phyloP scores from a whole-genome alignment of 2,888 invertebrate species.

The Eupithecia subumbrata region DNA sequence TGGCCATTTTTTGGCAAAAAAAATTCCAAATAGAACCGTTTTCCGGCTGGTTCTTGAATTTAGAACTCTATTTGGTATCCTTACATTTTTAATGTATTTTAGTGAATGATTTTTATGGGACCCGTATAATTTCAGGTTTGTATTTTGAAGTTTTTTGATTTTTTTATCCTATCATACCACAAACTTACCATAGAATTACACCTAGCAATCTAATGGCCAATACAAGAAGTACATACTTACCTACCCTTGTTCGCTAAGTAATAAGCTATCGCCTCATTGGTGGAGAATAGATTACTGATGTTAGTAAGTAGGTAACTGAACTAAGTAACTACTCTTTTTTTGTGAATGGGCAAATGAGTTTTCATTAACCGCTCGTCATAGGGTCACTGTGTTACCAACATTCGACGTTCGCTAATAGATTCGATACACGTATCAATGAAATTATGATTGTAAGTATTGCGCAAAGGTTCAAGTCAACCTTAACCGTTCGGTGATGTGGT shows the following conservation, averaged over 20 bases:
- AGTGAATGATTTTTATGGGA: conserved; percentile 29
- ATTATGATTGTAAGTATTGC: conserved; percentile 40
- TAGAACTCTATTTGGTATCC: conserved; percentile 18
- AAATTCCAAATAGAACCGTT: conserved; percentile 34
- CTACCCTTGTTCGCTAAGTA: not conserved
- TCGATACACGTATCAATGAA: conserved; percentile 41
- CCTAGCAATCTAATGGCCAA: not conserved
- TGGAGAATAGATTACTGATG: not conserved
- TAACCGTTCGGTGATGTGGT: conserved; percentile 30
- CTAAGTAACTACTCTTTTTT: conserved; percentile 26
- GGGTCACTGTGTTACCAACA: conserved; percentile 29
- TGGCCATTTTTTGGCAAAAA: conserved; percentile 37
- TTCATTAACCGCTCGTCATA: conserved; percentile 56
- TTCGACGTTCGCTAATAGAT: conserved; percentile 29
- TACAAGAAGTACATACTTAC: not conserved
- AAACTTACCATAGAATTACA: not conserved
- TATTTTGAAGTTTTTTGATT: not conserved
- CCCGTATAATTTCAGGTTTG: conserved; percentile 8
- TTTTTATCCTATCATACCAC: not conserved
- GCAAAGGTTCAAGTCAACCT: conserved; percentile 41
- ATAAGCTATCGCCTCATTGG: not conserved
- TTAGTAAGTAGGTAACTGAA: not conserved
- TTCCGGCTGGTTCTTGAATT: conserved; percentile 30
- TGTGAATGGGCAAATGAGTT: conserved; percentile 68
- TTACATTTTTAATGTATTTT: conserved; percentile 13